Conservation (phyloP, 2,888 invertebrate species). For the Ectemnius cavifrons region DNA sequence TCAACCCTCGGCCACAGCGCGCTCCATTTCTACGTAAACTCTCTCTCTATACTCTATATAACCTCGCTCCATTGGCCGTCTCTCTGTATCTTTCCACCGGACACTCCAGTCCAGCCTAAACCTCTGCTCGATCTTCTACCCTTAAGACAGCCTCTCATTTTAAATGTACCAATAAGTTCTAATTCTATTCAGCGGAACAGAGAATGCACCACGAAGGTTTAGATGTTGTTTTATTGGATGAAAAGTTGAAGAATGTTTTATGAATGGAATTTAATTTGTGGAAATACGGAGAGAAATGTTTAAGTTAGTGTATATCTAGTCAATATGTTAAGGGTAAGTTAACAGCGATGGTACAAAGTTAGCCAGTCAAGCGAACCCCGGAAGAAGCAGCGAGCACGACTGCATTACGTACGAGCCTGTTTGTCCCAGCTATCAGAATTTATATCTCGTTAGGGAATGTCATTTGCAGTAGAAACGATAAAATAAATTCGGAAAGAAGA, state of each 20-base stretch:
- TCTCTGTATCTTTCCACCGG: slow-evolving; percentile 14
- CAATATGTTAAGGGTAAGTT: slow-evolving; percentile 32
- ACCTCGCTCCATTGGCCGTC: slow-evolving; percentile 10
- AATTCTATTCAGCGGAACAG: too few species aligned
- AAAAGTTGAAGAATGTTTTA: too few species aligned
- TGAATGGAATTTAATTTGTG: too few species aligned
- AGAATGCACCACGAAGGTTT: too few species aligned
- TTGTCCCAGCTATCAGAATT: slow-evolving; percentile 70
- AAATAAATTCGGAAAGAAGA: slow-evolving; percentile 71
- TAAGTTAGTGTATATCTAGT: too few species aligned
- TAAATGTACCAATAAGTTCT: too few species aligned
- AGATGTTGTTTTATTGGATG: too few species aligned
- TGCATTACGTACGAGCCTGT: slow-evolving; percentile 73
- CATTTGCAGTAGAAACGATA: slow-evolving; percentile 71
- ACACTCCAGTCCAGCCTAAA: too few species aligned
- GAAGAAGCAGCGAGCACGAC: slow-evolving; percentile 51
- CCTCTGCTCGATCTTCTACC: too few species aligned
- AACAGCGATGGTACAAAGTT: slow-evolving; percentile 60
- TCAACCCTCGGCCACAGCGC: slow-evolving; percentile 2
- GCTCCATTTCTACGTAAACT: slow-evolving; percentile 45
- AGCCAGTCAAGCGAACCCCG: slow-evolving; percentile 55
- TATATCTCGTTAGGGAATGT: slow-evolving; percentile 75
- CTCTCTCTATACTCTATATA: neutral
- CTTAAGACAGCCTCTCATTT: too few species aligned
- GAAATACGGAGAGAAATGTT: too few species aligned